A percentile compares a stretch with the other conserved stretches of the same genome.
Conservation (phyloP, 2,113 vertebrate genomes). For the Tympanuchus pallidicinctus region DNA sequence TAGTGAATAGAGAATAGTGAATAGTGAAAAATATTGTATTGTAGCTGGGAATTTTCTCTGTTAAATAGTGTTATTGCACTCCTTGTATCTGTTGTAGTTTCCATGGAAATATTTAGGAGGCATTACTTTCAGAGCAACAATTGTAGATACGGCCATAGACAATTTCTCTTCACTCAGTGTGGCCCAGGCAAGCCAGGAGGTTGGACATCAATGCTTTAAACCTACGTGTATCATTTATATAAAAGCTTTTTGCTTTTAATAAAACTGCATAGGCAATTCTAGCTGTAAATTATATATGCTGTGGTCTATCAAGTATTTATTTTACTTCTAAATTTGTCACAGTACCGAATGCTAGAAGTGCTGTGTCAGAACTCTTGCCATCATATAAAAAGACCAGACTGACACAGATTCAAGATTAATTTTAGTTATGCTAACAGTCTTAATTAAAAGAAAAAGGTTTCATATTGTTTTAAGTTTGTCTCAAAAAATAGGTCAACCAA, state of each 20-base stretch:
- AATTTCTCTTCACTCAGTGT: too few relatives aligned
- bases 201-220: background rate
- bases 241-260: background rate
- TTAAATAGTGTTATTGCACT: too few relatives aligned
- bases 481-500: background rate
- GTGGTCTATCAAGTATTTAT: background rate
- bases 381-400: background rate
- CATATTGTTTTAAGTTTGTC: background rate
- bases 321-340: constrained; percentile 12
- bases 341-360: background rate
- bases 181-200: too few relatives aligned
- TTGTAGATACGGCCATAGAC: too few relatives aligned
- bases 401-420: background rate
- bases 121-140: too few relatives aligned
- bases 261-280: background rate
- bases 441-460: background rate
- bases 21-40: too few relatives aligned
- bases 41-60: too few relatives aligned
- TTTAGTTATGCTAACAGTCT: background rate
- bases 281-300: background rate
- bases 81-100: too few relatives aligned
- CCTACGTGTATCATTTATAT: background rate
- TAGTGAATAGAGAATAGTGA: too few relatives aligned
- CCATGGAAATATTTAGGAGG: too few relatives aligned
- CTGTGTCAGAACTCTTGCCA: background rate